Base-by-base conservation (phyloP, 64 coral and sea anemone genomes). In the Montipora cactus region DNA sequence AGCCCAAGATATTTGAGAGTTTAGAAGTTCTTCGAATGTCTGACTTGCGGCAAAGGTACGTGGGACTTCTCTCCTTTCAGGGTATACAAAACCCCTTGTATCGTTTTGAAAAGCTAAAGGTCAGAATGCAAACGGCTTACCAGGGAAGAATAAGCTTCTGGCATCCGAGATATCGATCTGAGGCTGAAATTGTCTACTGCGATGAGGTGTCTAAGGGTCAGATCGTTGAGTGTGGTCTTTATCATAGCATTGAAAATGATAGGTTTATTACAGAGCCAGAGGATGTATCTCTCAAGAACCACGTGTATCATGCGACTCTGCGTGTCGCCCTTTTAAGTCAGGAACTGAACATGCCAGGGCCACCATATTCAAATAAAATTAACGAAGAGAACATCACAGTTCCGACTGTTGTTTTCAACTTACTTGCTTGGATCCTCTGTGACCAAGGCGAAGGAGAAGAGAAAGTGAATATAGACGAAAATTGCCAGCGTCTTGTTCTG, bases 161-260 rank as follows among this genome's bases (percentile, higher is more conserved):
- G 87, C 74, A 89, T 61, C 57, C 19, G 59, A 89, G 44, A 89
- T 49, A 78, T 89, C 55, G 75, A 52, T 89, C 87, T 47, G 87
- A 78, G 58, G 76, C 25, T 25, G 52, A 89, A 59, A 75, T 89
- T 89, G 88, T 90, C 45, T 90, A 89, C 14, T 67, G 75, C 21
- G 87, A 89, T 49, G 75, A 89, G 50, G n/a, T 89, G 14, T 77
- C 87, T 58, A 89, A 89, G 77, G 75, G 87, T 62, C 51, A 89
- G 76, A 89, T 89, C 18, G 23, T 89, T 58, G 87, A 89, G 57
- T 62, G 53, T 79, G 88, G 55, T 90, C 74, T 90, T 28, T 1
- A 2, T 59, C 57, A 59, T 59, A 59, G 57, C 57, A 2, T 59
- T 59, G 57, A 59, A 59, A 59, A 59, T 59, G 57, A 59, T 59